Base-by-base conservation (phyloP, 2,888 invertebrate species). In the Cecidostiba fungosa region DNA sequence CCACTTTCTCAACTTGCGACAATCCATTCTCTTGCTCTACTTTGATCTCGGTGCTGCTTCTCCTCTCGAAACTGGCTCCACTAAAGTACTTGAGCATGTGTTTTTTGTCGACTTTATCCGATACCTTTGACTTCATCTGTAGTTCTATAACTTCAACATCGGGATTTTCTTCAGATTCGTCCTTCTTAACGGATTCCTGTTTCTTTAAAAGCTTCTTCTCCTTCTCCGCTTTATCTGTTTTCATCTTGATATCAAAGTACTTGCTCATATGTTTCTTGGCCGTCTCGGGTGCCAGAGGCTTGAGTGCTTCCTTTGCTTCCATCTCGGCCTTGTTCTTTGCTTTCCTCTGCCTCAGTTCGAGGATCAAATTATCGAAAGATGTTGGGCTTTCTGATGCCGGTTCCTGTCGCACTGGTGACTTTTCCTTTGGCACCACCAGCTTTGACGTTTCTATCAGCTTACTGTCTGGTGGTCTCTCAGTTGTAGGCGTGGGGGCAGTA, bases 31-130 rank as follows among this genome's bases (percentile, higher is more conserved):
- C 54, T 54, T 59, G 70, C 19, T n/a, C 26, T 3, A 5, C 10
- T 39, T 79, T 54, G 16, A 10, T 76, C 3, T 70, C 81, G n/a
- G 70, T 8, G 16, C 47, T 59, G 39, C 8, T 79, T 74, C 59
- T 82, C 19, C 50, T 77, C 14, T 86, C 87, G 16, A 82, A 62
- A 54, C 82, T 86, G 14, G 72, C 14, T 14, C 79, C 73, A 23
- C 50, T 73, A 43, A 93, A 93, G 84, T 93, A 93, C 84, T 93
- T 93, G 54, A 91, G 77, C 47, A 93, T 87, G 87, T 93, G 92
- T 66, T 90, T 91, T 14, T 90, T 87, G 47, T 90, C 90, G 19
- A 93, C 89, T 82, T 92, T 93, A 14, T 89, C 89, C 0, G 92
- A 92, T 91, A 87, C 16, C 79, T 91, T 92, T 5, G 92, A 89